These are phyloP conservation scores for Stegostoma tigrinum DNA, from an alignment of 2,113 vertebrate genomes.

Conservation along the genomic window DNA sequence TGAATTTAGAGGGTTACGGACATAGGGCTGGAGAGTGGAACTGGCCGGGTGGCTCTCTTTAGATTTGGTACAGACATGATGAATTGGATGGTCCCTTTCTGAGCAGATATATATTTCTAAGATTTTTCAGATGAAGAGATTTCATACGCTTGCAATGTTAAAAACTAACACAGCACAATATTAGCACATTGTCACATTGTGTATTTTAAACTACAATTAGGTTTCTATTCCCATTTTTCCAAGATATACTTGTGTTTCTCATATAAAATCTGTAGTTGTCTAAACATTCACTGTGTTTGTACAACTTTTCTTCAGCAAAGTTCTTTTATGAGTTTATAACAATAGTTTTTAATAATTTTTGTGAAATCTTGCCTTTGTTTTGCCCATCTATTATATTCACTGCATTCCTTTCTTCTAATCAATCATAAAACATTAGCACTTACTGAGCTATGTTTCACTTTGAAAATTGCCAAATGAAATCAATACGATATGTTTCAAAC, in stretches of 20 bases:
- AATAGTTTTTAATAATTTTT: not conserved
- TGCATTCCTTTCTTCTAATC: not conserved
- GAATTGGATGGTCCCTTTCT: too few species aligned
- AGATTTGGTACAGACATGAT: too few species aligned
- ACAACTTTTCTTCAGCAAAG: not conserved
- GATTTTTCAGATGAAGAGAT: not conserved
- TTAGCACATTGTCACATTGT: not conserved
- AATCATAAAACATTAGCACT: not conserved
- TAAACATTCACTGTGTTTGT: not conserved
- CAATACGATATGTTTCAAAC: not conserved
- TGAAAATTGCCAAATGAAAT: not conserved
- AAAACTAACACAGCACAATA: not conserved
- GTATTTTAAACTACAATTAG: not conserved
- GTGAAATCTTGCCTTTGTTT: not conserved
- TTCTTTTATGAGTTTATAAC: not conserved
- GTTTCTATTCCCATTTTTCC: not conserved
- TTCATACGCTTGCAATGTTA: not conserved
- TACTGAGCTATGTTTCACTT: not conserved
- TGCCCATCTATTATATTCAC: not conserved
- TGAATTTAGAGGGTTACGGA: too few species aligned
- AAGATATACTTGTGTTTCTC: not conserved
- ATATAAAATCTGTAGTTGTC: not conserved
- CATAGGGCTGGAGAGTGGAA: too few species aligned
- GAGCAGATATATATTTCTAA: too few species aligned
- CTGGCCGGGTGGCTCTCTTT: too few species aligned